Evolutionary conservation across 2,113 vertebrate species (phyloP).

Genomic region (Thryonomys swinderianus): DNA sequence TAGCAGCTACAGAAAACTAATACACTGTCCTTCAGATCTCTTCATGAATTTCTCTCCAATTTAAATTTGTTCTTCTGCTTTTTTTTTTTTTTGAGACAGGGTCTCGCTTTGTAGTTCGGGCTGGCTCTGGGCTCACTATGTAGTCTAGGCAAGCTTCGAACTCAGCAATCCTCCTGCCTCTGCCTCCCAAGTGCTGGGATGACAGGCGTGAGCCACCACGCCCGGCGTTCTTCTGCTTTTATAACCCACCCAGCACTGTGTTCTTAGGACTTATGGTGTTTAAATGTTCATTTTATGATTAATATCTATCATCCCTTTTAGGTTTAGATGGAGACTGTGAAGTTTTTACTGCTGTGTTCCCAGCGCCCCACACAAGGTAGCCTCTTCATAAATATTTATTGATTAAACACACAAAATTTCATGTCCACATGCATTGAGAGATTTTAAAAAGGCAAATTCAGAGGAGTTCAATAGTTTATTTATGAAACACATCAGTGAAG

Average conservation of each 20-base stretch:
- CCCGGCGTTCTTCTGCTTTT: not conserved
- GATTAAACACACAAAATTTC: constrained; percentile 1
- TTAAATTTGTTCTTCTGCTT: constrained; percentile 2
- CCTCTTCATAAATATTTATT: not conserved
- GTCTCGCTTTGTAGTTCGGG: no score
- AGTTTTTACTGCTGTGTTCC: not conserved
- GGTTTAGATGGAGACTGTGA: not conserved
- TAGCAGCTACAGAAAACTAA: not conserved
- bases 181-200: no score
- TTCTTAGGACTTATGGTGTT: not conserved
- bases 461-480: not conserved
- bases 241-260: not conserved
- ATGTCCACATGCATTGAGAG: not conserved
- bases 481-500: not conserved
- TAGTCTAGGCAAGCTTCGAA: no score
- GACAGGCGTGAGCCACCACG: no score
- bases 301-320: not conserved
- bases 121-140: no score
- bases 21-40: not conserved
- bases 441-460: not conserved
- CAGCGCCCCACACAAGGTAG: not conserved
- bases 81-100: no score
- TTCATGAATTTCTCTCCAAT: not conserved
- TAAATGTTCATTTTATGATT: not conserved
- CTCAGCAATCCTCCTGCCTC: no score